Evolutionary conservation across 2,797 vertebrate genomes (phyloP), one percentile per base, ranked within the genome.

Genomic region (Zalophus californianus): DNA sequence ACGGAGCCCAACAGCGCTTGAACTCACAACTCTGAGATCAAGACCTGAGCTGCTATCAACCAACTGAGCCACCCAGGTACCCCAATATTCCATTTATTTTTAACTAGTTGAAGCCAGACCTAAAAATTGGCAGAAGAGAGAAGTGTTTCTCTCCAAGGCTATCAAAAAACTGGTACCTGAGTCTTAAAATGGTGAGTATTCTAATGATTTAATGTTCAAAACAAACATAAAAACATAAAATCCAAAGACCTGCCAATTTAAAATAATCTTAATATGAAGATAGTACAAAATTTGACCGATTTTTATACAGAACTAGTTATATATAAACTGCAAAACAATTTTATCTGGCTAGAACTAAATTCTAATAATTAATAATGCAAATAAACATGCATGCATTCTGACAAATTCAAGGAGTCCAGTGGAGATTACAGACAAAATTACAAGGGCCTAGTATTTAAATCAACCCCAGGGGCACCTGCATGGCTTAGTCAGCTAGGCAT

Each of bases 1-100:
- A 68, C 10, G 9, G 66, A 68, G 7, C 18, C 18, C 18, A 35
- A 21, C 18, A 68, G n/a, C n/a, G n/a, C 66, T 35, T 35, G 16
- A 68, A 68, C 64, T 35, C 16, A 68, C n/a, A 66, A n/a, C 32
- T 32, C 64, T n/a, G 16, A 66, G 32, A 66, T n/a, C 62, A 66
- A 66, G 62, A n/a, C 54, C 54, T 20, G 20, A 66, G 32, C 64
- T 66, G 15, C n/a, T 16, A 66, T 20, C 32, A 64, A 68, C 66
- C 9, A 35, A 68, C 66, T 10, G 3, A 35, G 66, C n/a, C n/a
- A 68, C n/a, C 54, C 18, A 68, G n/a, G 18, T 35, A 3, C 18
- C n/a, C 66, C 66, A 35, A 35, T 68, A 68, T 35, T 35, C 66
- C n/a, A 68, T 20, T 90, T 87, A 95, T 44, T 91, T 96, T 86